Evolutionary conservation across 1,140 invertebrate species (phyloP).

Genomic region (Medauroidea extradentata): DNA sequence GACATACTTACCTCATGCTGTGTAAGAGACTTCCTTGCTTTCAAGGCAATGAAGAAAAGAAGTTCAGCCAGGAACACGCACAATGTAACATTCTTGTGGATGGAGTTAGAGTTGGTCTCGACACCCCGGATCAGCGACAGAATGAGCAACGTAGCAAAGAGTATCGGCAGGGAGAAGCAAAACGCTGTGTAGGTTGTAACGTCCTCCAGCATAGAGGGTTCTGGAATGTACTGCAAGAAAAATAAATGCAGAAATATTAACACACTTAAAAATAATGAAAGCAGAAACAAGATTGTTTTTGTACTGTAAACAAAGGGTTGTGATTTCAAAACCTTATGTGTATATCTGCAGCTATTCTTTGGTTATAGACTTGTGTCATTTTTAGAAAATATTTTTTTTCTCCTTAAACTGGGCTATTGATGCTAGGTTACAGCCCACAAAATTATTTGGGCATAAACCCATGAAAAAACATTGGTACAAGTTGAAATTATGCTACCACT

Average conservation of each 20-base stretch:
- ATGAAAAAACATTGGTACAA: too few species aligned
- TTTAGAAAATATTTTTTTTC: background rate
- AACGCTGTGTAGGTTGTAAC: conserved; percentile 87
- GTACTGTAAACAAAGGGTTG: too few species aligned
- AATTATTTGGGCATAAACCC: too few species aligned
- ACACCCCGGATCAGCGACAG: conserved; percentile 68
- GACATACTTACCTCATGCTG: conserved; percentile 43
- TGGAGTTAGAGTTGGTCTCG: conserved; percentile 89
- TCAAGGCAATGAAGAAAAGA: conserved; percentile 81
- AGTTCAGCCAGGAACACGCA: conserved; percentile 82
- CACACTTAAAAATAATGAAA: conserved; percentile 6
- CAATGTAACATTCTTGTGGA: conserved; percentile 88
- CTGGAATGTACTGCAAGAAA: conserved; percentile 63
- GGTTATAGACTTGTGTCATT: too few species aligned
- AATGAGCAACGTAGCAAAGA: conserved; percentile 68
- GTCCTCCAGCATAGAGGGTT: conserved; percentile 77
- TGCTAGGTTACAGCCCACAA: too few species aligned
- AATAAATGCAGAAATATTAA: conserved; percentile 5
- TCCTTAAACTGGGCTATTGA: background rate
- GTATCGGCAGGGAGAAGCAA: conserved; percentile 72
- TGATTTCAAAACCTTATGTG: too few species aligned
- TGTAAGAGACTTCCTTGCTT: conserved; percentile 67
- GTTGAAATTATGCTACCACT: too few species aligned
- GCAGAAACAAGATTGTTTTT: too few species aligned
- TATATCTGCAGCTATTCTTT: too few species aligned